phyloP scores from a whole-genome alignment of 2,113 vertebrate species.

The Proteles cristata region DNA sequence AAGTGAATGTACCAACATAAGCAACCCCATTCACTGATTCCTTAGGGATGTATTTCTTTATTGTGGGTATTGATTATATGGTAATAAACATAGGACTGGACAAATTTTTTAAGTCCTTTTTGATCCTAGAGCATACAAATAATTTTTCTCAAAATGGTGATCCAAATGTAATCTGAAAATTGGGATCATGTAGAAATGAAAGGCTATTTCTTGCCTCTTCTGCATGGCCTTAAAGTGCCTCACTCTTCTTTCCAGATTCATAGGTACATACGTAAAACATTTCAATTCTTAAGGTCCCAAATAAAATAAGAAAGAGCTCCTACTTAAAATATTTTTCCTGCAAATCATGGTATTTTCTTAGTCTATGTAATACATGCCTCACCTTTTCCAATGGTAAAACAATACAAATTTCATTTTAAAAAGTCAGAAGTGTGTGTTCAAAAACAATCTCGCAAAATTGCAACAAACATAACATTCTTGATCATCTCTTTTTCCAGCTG shows the following conservation, averaged over 20 bases:
- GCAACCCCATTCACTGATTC: not conserved
- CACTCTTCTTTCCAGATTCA: not conserved
- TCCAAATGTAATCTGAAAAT: not conserved
- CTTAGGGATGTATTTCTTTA: not conserved
- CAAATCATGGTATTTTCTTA: not conserved
- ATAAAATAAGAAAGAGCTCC: slow-evolving; percentile 7
- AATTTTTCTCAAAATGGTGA: not conserved
- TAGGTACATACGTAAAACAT: not conserved
- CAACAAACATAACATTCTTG: not conserved
- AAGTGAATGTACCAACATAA: not conserved
- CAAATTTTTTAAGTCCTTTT: not conserved
- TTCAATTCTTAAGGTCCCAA: not conserved
- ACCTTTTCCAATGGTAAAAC: not conserved
- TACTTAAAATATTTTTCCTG: not conserved
- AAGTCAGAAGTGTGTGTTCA: not conserved
- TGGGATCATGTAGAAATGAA: not conserved
- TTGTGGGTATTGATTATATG: not conserved
- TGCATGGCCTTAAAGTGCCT: not conserved
- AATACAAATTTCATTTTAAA: slow-evolving; percentile 7
- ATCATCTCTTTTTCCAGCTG: slow-evolving; percentile 37
- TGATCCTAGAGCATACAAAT: not conserved
- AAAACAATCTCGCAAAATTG: not conserved
- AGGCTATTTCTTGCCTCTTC: not conserved
- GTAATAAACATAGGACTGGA: not conserved
- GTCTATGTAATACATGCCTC: not conserved